Base-by-base conservation (phyloP, 2,113 vertebrate genomes). In the Varanus salvator region DNA sequence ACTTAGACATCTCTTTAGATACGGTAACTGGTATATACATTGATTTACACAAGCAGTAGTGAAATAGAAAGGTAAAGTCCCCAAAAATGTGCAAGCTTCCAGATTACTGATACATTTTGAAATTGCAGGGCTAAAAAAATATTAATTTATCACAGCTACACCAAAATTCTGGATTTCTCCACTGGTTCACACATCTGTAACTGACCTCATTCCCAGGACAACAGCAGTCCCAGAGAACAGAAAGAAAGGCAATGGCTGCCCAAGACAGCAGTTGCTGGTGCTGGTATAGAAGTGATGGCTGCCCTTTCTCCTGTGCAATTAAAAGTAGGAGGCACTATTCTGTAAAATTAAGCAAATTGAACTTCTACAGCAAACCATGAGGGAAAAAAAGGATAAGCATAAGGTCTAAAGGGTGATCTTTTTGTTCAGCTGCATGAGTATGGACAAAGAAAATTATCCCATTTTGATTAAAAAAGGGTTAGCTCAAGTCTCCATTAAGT, bases 401-500 rank as follows among this genome's bases (percentile, higher is more conserved):
- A n/a, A 80, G 9, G 25, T 60, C 23, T 38, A 80, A 19, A 78
- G 78, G 25, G 14, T 64, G 8, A 27, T 68, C 31, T 38, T 69
- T 57, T 76, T 66, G 34, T 21, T 52, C 29, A 38, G 48, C 48
- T 15, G 54, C 6, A 50, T 17, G 8, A 57, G 25, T 8, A 77
- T 21, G 76, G 17, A 54, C 76, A 15, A 54, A 84, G 76, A 88
- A 71, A 66, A 81, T 25, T 89, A 23, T 34, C 86, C 50, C 60
- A 69, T 29, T 52, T 25, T 3, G 27, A 34, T 0, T 31, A 80
- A 80, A 93, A 84, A 94, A 0, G 44, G 1, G n/a, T 31, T 88
- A 86, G 57, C 85, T 52, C 86, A 82, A 84, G 60, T 29, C 88
- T 74, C 3, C 21, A 52, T 1, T 64, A 93, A 92, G n/a, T 38